phyloP scores from a whole-genome alignment of 1,140 invertebrate species.

The Kradibia gibbosae region DNA sequence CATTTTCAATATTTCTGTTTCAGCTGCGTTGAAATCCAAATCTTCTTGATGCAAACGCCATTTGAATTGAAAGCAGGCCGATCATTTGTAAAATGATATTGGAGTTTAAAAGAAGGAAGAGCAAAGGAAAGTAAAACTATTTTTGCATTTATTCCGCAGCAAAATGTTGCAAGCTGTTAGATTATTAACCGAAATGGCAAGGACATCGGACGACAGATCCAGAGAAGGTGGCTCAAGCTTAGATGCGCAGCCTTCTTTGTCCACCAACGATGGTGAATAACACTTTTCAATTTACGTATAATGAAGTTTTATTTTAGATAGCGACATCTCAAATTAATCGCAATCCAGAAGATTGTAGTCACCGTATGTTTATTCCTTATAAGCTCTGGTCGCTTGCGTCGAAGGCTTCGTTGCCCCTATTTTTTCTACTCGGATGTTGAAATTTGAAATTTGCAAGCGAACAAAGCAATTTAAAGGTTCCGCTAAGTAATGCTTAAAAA shows the following conservation, averaged over 20 bases:
- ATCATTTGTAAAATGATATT: conserved; percentile 49
- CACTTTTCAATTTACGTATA: conserved; percentile 2
- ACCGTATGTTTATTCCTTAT: too few relatives aligned
- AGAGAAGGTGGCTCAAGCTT: conserved; percentile 53
- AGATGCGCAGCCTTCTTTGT: conserved; percentile 55
- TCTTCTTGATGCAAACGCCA: conserved; percentile 42
- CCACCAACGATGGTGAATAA: conserved; percentile 53
- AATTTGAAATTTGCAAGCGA: too few relatives aligned
- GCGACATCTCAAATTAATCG: too few relatives aligned
- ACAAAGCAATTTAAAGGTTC: too few relatives aligned
- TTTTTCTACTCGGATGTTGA: too few relatives aligned
- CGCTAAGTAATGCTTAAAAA: too few relatives aligned
- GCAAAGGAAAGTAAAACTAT: conserved; percentile 43
- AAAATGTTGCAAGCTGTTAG: conserved; percentile 66
- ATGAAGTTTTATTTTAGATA: not conserved
- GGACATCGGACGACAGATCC: conserved; percentile 60
- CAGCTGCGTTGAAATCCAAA: conserved; percentile 36
- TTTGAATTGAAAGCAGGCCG: conserved; percentile 44
- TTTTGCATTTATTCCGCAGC: not conserved
- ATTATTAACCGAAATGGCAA: conserved; percentile 62
- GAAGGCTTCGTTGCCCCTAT: too few relatives aligned
- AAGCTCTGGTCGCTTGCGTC: too few relatives aligned
- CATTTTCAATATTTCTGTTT: conserved; percentile 10
- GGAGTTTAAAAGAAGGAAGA: conserved; percentile 36
- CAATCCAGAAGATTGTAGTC: too few relatives aligned